Conservation (phyloP, 2,797 vertebrate species). For the Falco columbarius region DNA sequence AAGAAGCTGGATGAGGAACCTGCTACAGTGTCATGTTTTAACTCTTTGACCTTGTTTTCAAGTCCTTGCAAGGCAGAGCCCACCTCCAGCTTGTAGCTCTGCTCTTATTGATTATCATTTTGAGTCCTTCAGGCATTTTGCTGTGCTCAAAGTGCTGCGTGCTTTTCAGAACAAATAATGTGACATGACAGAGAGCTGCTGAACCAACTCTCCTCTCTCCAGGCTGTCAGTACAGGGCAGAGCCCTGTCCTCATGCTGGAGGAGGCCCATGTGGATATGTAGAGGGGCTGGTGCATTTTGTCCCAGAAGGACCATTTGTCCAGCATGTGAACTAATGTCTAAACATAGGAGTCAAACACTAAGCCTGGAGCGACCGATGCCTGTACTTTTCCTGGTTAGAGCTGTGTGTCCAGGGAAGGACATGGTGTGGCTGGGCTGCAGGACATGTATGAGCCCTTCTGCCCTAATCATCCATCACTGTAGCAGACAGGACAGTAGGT, state of each 20-base stretch:
- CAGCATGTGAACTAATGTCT: neutral
- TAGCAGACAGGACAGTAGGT: neutral
- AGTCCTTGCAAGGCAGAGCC: neutral
- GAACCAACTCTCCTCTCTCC: neutral
- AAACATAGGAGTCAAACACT: neutral
- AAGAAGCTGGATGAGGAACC: neutral
- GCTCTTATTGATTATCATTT: conserved; percentile 24
- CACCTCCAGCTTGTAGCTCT: conserved; percentile 2
- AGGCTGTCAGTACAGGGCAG: neutral
- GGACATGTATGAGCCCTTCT: neutral
- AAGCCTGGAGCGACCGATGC: neutral
- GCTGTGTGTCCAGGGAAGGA: neutral
- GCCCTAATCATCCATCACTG: neutral
- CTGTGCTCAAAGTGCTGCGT: neutral
- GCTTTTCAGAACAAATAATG: conserved; percentile 16
- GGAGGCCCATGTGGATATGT: neutral
- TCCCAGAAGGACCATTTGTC: neutral
- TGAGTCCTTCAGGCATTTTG: neutral
- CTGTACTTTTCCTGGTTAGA: neutral
- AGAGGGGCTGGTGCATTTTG: neutral
- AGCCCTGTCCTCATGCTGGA: neutral
- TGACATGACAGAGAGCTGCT: conserved; percentile 20
- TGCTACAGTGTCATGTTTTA: neutral
- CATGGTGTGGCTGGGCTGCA: accelerated
- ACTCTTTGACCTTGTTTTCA: conserved; percentile 27